A percentile compares a stretch with the other conserved stretches of the same genome.
Evolutionary conservation across 1,140 invertebrate species (phyloP).

Genomic region (Homalodisca vitripennis): DNA sequence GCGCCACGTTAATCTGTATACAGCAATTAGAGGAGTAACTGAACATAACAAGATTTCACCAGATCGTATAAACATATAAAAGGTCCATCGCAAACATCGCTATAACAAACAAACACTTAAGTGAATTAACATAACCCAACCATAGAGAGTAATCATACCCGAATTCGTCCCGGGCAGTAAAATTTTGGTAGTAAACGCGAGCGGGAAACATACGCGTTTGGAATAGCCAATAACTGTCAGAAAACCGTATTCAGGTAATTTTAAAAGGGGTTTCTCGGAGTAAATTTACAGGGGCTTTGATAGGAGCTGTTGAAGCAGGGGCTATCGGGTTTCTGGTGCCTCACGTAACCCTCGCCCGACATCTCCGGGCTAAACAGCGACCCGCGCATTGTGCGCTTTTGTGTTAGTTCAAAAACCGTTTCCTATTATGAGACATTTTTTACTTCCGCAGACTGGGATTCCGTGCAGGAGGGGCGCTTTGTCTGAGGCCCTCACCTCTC

Average conservation of each 20-base stretch:
- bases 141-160: not conserved
- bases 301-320: slow-evolving; percentile 11
- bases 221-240: slow-evolving; percentile 14
- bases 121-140: not conserved
- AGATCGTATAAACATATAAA: too few species aligned
- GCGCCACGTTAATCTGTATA: too few species aligned
- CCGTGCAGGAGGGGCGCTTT: too few species aligned
- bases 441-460: not conserved
- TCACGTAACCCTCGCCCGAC: not conserved
- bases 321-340: slow-evolving; percentile 13
- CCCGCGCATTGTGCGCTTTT: slow-evolving; percentile 15
- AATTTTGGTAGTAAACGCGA: not conserved
- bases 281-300: slow-evolving; percentile 13
- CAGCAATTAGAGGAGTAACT: too few species aligned
- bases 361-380: not conserved
- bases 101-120: too few species aligned
- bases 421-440: slow-evolving; percentile 21
- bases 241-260: not conserved
- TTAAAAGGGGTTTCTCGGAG: not conserved
- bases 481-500: not conserved
- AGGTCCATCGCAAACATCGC: too few species aligned
- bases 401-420: slow-evolving; percentile 29
- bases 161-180: not conserved
- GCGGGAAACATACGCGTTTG: slow-evolving; percentile 5
- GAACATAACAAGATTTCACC: too few species aligned